Evolutionary conservation across 2,797 vertebrate species (phyloP).

Genomic region (Gastrophryne carolinensis): DNA sequence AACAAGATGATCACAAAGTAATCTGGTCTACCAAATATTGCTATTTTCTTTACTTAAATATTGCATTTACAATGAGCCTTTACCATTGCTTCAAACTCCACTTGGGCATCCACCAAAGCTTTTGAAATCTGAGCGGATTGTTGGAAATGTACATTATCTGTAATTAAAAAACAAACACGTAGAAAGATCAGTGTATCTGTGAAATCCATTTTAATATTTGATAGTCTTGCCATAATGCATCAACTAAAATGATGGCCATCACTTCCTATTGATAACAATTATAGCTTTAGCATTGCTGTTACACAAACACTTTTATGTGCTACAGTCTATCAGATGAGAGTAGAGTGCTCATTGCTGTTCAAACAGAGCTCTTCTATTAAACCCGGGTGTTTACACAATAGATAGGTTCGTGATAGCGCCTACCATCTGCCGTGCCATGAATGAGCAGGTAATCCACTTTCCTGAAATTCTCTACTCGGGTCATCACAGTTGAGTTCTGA

Average conservation of each 20-base stretch:
- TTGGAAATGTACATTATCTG: conserved; percentile 83
- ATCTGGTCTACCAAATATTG: no score
- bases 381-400: conserved; percentile 69
- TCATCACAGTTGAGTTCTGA: conserved; percentile 83
- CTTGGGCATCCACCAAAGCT: conserved; percentile 76
- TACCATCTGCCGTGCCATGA: conserved; percentile 84
- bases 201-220: conserved; percentile 61
- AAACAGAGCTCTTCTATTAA: conserved; percentile 77
- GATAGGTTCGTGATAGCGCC: conserved; percentile 70
- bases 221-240: conserved; percentile 64
- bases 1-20: neutral
- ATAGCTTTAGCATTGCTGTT: conserved; percentile 65
- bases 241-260: conserved; percentile 67
- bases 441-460: conserved; percentile 80
- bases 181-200: neutral
- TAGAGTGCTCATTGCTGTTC: conserved; percentile 73
- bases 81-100: conserved; percentile 83
- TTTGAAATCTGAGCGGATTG: conserved; percentile 81
- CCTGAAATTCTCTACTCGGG: conserved; percentile 79
- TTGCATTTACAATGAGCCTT: neutral
- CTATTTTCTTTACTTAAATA: no score
- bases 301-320: conserved; percentile 67
- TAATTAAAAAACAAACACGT: conserved; percentile 5
- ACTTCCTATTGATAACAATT: conserved; percentile 67
- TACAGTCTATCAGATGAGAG: conserved; percentile 67